A percentile compares a stretch with the other conserved stretches of the same genome.
Conservation (phyloP, 2,888 invertebrate genomes). For the Chymomyza fuscimana region DNA sequence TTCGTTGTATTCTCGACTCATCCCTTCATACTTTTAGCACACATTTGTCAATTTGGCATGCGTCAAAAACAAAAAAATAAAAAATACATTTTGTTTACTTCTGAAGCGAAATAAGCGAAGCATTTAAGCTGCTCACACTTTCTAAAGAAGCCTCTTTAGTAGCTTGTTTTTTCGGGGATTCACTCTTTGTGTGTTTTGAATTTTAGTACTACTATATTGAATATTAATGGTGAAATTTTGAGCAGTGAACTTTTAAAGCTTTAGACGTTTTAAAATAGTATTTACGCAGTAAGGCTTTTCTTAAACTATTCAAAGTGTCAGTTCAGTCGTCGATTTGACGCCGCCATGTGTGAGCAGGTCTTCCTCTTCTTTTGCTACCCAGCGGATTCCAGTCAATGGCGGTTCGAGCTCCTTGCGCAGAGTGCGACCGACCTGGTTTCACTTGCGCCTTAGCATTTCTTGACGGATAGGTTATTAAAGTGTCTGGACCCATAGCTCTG, state of each 20-base stretch:
- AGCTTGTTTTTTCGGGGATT: slow-evolving; percentile 27
- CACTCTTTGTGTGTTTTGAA: slow-evolving; percentile 16
- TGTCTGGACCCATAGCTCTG: too few species aligned
- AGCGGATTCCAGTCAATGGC: too few species aligned
- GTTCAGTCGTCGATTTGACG: too few species aligned
- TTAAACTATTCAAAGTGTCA: too few species aligned
- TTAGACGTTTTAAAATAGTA: background rate
- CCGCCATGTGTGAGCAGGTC: too few species aligned
- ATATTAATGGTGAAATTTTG: background rate
- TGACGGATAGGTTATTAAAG: too few species aligned
- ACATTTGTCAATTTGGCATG: slow-evolving; percentile 31
- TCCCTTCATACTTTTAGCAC: slow-evolving; percentile 16
- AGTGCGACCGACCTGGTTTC: too few species aligned
- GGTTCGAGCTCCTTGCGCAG: too few species aligned
- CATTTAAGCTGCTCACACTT: slow-evolving; percentile 37
- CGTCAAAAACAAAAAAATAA: slow-evolving; percentile 34
- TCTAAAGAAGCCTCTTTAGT: slow-evolving; percentile 28
- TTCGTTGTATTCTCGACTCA: background rate
- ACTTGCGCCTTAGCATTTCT: too few species aligned
- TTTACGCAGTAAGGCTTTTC: background rate
- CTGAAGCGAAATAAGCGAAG: slow-evolving; percentile 1
- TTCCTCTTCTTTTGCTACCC: too few species aligned
- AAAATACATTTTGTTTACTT: background rate
- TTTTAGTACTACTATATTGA: background rate
- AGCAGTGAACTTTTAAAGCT: background rate